Percentiles rank a stretch among this genome's conserved stretches.
Evolutionary conservation across 2,797 vertebrate species (phyloP).

Genomic region (Sebastes goodei): DNA sequence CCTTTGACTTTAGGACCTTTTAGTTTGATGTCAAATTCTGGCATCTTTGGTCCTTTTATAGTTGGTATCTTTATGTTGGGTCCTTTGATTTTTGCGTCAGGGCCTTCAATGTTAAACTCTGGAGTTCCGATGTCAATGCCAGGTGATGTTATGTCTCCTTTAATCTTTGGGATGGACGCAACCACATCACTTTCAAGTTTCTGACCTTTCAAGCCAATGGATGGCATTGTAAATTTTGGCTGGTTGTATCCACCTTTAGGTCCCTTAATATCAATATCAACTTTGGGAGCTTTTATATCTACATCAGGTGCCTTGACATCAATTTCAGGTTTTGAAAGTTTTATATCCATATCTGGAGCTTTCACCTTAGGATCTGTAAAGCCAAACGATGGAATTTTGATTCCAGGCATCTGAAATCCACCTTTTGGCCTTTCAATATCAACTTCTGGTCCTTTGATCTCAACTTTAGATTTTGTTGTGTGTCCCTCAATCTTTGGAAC

Average conservation of each 20-base stretch:
- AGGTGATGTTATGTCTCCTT: conserved; percentile 40
- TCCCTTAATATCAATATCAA: neutral
- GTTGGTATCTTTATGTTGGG: conserved; percentile 21
- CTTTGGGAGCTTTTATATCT: neutral
- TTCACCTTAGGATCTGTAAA: neutral
- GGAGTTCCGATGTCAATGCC: neutral
- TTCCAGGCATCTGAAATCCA: conserved; percentile 27
- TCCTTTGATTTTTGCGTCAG: neutral
- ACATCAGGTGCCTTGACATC: conserved; percentile 5
- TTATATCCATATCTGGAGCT: neutral
- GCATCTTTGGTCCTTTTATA: conserved; percentile 12
- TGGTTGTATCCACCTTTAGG: neutral
- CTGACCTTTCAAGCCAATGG: conserved; percentile 1
- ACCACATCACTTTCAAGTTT: conserved; percentile 15
- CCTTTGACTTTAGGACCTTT: conserved; percentile 10
- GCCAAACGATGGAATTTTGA: conserved; percentile 15
- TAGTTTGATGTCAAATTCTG: neutral
- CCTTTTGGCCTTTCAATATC: neutral
- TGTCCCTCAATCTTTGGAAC: conserved; percentile 6
- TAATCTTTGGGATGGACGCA: conserved; percentile 34
- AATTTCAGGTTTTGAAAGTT: neutral
- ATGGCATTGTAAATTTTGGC: neutral
- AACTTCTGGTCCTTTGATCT: neutral
- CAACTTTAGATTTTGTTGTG: neutral
- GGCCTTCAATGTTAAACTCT: neutral